Evolutionary conservation across 2,797 vertebrate species (phyloP), one percentile per base, ranked within the genome.

Genomic region (Sebastes glaucus): DNA sequence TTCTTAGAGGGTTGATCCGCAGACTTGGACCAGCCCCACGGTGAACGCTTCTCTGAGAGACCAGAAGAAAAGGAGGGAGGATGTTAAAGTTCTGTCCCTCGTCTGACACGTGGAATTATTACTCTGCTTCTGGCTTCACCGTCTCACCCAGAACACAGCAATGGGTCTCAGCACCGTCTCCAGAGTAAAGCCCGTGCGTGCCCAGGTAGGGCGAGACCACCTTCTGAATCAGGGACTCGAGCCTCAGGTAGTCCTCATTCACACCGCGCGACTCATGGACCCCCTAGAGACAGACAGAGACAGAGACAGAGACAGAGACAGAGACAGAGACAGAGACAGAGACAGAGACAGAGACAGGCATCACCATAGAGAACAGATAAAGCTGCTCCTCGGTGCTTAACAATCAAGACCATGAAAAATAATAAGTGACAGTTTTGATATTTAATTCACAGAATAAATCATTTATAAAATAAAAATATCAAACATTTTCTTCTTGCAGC

Each of bases 131-230:
- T 70, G 11, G 5, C 5, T 46, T 56, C 20, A 35, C 9, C 11
- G 11, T 69, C 97, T 95, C 94, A 99, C 98, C 98, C 30, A 98
- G 93, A 75, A 98, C 94, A 75, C 97, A 96, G 63, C 96, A 97
- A 33, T 97, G 95, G 0, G 88, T 88, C 88, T 96, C 95, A 10
- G 95, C 91, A 0, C 97, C 97, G 0, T 99, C 97, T 4, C 94
- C 96, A 65, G 97, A 97, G 77, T 95, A 97, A 81, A 99, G 96
- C 18, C 99, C 98, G 0, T 98, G 98, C 0, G 98, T 99, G 74
- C 98, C 97, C 90, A 99, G 85, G 92, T 99, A 99, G 0, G 99
- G 99, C 0, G 97, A 98, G 82, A 99, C 97, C n/a, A 99, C 98
- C 87, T 97, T 99, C 95, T 99, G 98, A 82, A 99, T 92, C 77